Percentiles rank a stretch among this genome's conserved stretches.
These are phyloP conservation scores for Eudemis profundana DNA, from an alignment of 2,888 invertebrate genomes.

Conservation along the genomic window DNA sequence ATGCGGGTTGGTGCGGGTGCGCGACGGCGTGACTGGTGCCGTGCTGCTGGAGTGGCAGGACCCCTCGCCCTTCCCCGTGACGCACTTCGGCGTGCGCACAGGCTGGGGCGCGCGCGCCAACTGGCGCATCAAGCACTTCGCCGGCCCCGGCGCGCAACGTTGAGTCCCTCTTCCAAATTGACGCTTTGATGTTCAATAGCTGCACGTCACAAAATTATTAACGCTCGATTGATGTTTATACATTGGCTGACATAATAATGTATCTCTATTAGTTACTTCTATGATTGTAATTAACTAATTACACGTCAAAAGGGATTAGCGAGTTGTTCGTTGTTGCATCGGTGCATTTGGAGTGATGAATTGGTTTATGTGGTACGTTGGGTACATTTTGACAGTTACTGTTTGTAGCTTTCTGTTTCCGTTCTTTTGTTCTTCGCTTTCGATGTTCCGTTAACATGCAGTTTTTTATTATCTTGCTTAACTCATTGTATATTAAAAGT, in stretches of 20 bases:
- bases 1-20: conserved; percentile 81
- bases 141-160: conserved; percentile 62
- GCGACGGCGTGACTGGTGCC: conserved; percentile 77
- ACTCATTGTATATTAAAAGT: conserved; percentile 27
- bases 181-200: conserved; percentile 71
- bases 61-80: conserved; percentile 85
- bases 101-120: conserved; percentile 87
- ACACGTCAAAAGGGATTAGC: conserved; percentile 51
- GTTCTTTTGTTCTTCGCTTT: conserved; percentile 42
- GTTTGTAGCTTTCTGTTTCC: conserved; percentile 47
- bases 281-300: conserved; percentile 45
- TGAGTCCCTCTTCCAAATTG: conserved; percentile 68
- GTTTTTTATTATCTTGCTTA: conserved; percentile 45
- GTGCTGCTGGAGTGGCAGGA: conserved; percentile 86
- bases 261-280: conserved; percentile 16
- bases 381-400: conserved; percentile 75
- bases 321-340: conserved; percentile 47
- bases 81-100: conserved; percentile 87
- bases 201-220: conserved; percentile 47
- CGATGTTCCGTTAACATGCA: conserved; percentile 26
- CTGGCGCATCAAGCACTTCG: conserved; percentile 84
- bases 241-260: conserved; percentile 36
- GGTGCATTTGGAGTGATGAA: conserved; percentile 56
- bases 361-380: conserved; percentile 73
- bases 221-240: conserved; percentile 36